Base-by-base conservation (phyloP, 2,888 invertebrate species). In the Shargacucullia verbasci region DNA sequence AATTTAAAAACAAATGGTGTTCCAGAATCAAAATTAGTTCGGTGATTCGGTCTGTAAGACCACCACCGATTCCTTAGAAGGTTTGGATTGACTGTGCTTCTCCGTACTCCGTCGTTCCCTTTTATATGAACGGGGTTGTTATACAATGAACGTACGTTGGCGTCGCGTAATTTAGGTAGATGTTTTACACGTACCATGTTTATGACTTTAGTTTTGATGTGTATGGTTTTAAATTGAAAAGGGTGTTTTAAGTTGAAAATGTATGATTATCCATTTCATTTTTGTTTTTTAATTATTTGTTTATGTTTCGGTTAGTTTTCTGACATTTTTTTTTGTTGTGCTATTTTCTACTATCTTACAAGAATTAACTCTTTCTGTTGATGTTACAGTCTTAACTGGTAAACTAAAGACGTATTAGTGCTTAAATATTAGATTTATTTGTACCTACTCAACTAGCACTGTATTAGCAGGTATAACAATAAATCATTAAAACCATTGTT, bases 11-110 rank as follows among this genome's bases (percentile, higher is more conserved):
- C 57, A 72, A 72, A 69, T 45, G 34, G 41, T 37, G 43, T 57
- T 59, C 64, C 53, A 69, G 66, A 66, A 49, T 64, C 53, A 48
- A 66, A 72, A 53, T 60, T 48, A 48, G 41, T 59, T 66, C 27
- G 15, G 29, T 54, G 43, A 56, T 61, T 50, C 37, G 43, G 54
- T 68, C 52, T 31, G 43, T 44, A 5, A 43, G 52, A 45, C 59
- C 65, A 70, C 53, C 67, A 71, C 58, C 66, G 73, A 60, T 65
- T 73, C 70, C 76, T 71, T 47, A 53, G 71, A 67, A 74, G 80
- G 80, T 74, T 72, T 70, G 46, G 66, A 67, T 77, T 81, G 79
- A 89, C 88, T 89, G 81, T 81, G 81, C 59, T 60, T 44, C 57
- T 58, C 58, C 37, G 63, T 60, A 68, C 52, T 39, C 59, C 56